phyloP scores from a whole-genome alignment of 2,113 vertebrate species.

The Salminus brasiliensis region DNA sequence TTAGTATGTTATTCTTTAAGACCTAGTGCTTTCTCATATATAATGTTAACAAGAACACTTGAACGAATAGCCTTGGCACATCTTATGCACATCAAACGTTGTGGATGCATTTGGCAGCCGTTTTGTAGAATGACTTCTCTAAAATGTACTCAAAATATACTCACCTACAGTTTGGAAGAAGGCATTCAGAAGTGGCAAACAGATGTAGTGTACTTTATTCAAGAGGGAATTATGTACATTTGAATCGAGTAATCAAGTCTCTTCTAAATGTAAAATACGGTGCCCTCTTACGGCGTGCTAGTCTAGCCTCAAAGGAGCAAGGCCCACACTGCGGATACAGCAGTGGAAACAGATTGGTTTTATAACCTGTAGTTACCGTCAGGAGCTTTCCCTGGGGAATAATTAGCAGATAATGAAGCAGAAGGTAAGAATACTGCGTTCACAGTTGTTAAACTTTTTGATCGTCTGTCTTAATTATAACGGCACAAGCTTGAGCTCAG shows the following conservation, averaged over 20 bases:
- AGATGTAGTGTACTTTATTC: not conserved
- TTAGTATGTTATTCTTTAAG: too few species aligned
- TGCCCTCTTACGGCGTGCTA: not conserved
- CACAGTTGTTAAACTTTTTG: conserved; percentile 63
- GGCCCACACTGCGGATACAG: conserved; percentile 23
- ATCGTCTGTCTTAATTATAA: conserved; percentile 74
- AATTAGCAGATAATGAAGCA: conserved; percentile 71
- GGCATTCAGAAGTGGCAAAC: conserved; percentile 4
- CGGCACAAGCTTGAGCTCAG: conserved; percentile 40
- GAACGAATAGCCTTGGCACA: too few species aligned
- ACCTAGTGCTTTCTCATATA: too few species aligned
- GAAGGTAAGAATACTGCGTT: conserved; percentile 68
- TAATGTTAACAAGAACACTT: too few species aligned
- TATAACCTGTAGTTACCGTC: conserved; percentile 68
- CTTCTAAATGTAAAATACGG: not conserved
- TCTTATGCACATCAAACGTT: too few species aligned
- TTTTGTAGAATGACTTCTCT: too few species aligned
- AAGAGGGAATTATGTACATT: too few species aligned
- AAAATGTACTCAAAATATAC: too few species aligned
- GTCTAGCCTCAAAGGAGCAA: not conserved
- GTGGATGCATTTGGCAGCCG: too few species aligned
- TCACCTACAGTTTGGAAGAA: too few species aligned
- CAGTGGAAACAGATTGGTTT: conserved; percentile 62
- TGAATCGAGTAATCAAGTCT: too few species aligned
- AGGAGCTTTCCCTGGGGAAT: conserved; percentile 60